These are phyloP conservation scores for Lagopus muta DNA, from an alignment of 2,113 vertebrate genomes.

Conservation along the genomic window DNA sequence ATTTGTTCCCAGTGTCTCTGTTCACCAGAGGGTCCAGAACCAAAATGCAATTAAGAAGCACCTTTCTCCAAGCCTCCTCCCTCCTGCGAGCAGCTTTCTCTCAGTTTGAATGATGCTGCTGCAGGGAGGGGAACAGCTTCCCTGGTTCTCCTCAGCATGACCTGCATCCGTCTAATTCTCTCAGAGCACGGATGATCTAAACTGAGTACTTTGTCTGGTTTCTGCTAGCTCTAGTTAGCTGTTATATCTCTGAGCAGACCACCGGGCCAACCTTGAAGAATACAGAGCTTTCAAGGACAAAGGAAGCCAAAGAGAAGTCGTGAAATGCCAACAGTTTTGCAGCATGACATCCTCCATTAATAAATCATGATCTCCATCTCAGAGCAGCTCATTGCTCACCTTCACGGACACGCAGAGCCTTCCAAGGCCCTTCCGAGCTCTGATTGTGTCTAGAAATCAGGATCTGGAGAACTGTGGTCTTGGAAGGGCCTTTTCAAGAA, in stretches of 20 bases:
- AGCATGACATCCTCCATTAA: neutral
- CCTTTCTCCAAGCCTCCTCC: conserved; percentile 37
- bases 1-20: conserved; percentile 64
- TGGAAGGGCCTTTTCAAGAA: neutral
- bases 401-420: neutral
- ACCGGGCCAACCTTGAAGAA: neutral
- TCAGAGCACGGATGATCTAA: neutral
- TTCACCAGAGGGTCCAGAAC: conserved; percentile 59
- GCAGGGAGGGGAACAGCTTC: neutral
- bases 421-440: neutral
- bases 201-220: neutral
- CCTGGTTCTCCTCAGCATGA: neutral
- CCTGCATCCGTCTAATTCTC: neutral
- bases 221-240: neutral
- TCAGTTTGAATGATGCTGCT: neutral
- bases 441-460: neutral
- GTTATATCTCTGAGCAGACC: neutral
- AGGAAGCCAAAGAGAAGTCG: neutral
- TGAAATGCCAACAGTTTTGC: neutral
- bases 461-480: neutral
- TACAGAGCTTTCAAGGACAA: neutral
- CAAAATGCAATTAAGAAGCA: conserved; percentile 70
- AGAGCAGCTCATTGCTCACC: neutral
- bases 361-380: neutral
- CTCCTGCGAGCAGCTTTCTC: conserved; percentile 1